Evolutionary conservation across 2,888 invertebrate species (phyloP).

Genomic region (Megalurothrips usitatus): DNA sequence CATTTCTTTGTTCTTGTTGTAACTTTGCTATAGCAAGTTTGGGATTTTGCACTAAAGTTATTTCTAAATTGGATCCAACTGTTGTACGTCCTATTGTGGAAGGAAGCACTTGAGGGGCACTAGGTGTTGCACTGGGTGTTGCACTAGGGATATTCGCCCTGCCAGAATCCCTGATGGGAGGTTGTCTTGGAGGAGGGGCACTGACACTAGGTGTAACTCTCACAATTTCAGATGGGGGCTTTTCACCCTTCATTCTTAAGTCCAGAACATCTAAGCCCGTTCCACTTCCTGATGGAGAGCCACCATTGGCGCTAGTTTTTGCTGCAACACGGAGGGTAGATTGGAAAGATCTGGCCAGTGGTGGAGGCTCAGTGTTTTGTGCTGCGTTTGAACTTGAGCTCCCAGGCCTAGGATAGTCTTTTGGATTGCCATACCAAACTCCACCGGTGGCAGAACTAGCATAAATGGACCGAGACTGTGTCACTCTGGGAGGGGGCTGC

Average conservation of each 20-base stretch:
- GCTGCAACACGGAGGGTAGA: not conserved
- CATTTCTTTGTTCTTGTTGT: slow-evolving; percentile 33
- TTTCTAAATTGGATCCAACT: slow-evolving; percentile 64
- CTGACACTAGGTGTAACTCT: slow-evolving; percentile 8
- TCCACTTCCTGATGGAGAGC: slow-evolving; percentile 29
- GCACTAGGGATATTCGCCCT: slow-evolving; percentile 29
- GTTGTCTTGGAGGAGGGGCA: not conserved
- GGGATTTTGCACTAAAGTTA: slow-evolving; percentile 59
- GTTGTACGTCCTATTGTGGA: slow-evolving; percentile 42
- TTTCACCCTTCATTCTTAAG: slow-evolving; percentile 26
- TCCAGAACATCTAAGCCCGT: slow-evolving; percentile 26
- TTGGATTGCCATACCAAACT: slow-evolving; percentile 30
- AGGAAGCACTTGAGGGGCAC: slow-evolving; percentile 1
- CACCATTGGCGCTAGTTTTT: not conserved
- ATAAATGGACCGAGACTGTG: slow-evolving; percentile 62
- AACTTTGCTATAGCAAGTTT: slow-evolving; percentile 43
- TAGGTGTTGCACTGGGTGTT: not conserved
- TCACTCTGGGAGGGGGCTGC: slow-evolving; percentile 53
- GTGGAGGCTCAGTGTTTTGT: not conserved
- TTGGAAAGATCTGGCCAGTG: not conserved
- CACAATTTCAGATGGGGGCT: not conserved
- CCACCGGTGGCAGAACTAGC: slow-evolving; percentile 48
- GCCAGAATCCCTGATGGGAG: not conserved
- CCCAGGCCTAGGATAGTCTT: slow-evolving; percentile 25
- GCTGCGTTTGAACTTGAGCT: not conserved